Conservation (phyloP, 2,888 invertebrate species). For the Aphrophora alni region DNA sequence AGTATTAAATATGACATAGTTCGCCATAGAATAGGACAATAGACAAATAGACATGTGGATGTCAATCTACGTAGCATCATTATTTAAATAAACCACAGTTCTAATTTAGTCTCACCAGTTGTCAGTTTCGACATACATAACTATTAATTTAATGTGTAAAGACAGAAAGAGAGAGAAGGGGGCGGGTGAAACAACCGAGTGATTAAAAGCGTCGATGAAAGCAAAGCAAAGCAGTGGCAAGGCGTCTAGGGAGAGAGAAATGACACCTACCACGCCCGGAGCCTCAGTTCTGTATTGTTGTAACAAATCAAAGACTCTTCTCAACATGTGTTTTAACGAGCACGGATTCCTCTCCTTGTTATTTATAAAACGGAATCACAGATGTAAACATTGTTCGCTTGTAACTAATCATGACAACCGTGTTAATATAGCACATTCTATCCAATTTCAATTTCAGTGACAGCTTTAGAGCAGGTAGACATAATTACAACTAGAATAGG, state of each 20-base stretch:
- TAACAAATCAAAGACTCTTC: neutral
- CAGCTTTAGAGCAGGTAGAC: too few species aligned
- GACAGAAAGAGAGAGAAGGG: neutral
- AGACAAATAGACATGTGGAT: too few species aligned
- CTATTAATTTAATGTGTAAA: neutral
- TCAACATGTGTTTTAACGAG: neutral
- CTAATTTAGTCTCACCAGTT: neutral
- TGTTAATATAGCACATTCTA: neutral
- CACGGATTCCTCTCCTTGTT: neutral
- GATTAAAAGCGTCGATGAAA: conserved; percentile 2
- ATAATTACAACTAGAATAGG: too few species aligned
- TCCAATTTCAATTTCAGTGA: neutral
- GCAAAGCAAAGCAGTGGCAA: neutral
- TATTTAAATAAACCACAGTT: neutral
- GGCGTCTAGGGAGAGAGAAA: neutral
- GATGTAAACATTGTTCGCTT: neutral
- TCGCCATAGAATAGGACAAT: too few species aligned
- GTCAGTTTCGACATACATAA: neutral
- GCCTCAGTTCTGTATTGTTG: neutral
- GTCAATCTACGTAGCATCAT: neutral
- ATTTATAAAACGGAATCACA: neutral
- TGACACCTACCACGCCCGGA: neutral
- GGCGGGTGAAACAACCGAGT: neutral
- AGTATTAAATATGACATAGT: too few species aligned
- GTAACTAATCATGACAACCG: neutral